Percentiles rank a stretch among this genome's conserved stretches.
These are phyloP conservation scores for Homalodisca vitripennis DNA, from an alignment of 1,140 invertebrate species.

Conservation along the genomic window DNA sequence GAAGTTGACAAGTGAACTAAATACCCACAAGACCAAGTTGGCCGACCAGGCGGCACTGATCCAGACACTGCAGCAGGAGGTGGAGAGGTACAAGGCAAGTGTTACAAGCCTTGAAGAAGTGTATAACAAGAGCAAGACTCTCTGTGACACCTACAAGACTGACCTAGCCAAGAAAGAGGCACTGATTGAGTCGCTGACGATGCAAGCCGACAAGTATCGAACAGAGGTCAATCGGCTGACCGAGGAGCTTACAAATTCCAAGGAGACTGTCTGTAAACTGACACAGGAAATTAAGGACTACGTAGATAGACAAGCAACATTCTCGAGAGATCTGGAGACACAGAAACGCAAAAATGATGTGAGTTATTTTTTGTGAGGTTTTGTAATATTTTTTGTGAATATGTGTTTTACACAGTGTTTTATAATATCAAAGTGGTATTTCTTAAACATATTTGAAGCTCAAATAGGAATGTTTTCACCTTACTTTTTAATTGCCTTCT, in stretches of 20 bases:
- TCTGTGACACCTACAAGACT: constrained; percentile 5
- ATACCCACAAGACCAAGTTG: constrained; percentile 39
- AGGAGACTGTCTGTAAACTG: constrained; percentile 40
- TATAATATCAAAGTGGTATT: too few species aligned
- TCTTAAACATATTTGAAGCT: too few species aligned
- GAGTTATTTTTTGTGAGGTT: constrained; percentile 50
- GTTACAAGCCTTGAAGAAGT: not conserved
- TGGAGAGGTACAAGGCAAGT: constrained; percentile 25
- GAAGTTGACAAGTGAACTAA: constrained; percentile 38
- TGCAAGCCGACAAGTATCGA: constrained; percentile 3
- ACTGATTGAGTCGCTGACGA: not conserved
- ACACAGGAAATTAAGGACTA: constrained; percentile 46
- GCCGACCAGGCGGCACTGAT: constrained; percentile 25
- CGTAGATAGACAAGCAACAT: constrained; percentile 2
- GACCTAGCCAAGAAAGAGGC: constrained; percentile 3
- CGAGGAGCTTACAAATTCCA: not conserved
- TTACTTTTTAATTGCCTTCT: too few species aligned
- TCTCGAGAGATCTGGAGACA: constrained; percentile 59
- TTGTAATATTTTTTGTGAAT: too few species aligned
- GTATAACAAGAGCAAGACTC: constrained; percentile 38
- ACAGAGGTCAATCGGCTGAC: not conserved
- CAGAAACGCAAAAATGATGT: constrained; percentile 77
- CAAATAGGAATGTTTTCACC: too few species aligned
- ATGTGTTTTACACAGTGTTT: too few species aligned
- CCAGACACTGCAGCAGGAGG: constrained; percentile 25